These are phyloP conservation scores for Biston stratarius DNA, from an alignment of 2,888 invertebrate species.

Conservation along the genomic window DNA sequence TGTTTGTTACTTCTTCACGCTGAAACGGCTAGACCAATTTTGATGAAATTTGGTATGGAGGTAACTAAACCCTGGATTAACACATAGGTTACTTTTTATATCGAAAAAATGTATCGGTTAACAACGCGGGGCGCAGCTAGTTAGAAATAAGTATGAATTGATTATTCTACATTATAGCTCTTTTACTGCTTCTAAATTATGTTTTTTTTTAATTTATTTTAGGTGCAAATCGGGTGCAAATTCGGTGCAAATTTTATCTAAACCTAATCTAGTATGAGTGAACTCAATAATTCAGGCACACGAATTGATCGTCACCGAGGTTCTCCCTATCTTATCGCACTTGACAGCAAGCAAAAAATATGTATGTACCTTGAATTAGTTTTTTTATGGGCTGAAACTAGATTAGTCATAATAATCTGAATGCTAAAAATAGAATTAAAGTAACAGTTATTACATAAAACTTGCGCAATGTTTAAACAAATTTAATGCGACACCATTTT, in stretches of 20 bases:
- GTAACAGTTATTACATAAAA: background rate
- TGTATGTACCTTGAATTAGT: conserved; percentile 8
- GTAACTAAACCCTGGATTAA: too few relatives aligned
- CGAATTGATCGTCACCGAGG: conserved; percentile 11
- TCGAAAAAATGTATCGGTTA: too few relatives aligned
- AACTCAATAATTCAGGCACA: background rate
- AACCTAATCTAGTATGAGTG: background rate
- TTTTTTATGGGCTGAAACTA: background rate
- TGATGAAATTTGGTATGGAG: too few relatives aligned
- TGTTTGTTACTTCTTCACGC: too few relatives aligned
- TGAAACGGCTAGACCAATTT: too few relatives aligned
- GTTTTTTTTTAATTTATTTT: background rate
- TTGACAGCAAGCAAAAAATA: background rate
- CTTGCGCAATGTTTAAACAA: background rate
- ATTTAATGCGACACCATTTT: too few relatives aligned
- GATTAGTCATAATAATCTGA: background rate
- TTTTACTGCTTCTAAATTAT: too few relatives aligned
- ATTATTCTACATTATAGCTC: too few relatives aligned
- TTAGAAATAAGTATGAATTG: too few relatives aligned
- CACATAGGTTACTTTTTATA: too few relatives aligned
- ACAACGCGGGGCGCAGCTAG: too few relatives aligned
- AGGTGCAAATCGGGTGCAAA: conserved; percentile 6
- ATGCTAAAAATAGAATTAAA: conserved; percentile 1
- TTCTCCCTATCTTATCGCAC: conserved; percentile 11
- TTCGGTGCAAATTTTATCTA: conserved; percentile 16